A percentile compares a stretch with the other conserved stretches of the same genome.
Evolutionary conservation across 2,888 invertebrate species (phyloP).

Genomic region (Kuschelorhynchus macadamiae): DNA sequence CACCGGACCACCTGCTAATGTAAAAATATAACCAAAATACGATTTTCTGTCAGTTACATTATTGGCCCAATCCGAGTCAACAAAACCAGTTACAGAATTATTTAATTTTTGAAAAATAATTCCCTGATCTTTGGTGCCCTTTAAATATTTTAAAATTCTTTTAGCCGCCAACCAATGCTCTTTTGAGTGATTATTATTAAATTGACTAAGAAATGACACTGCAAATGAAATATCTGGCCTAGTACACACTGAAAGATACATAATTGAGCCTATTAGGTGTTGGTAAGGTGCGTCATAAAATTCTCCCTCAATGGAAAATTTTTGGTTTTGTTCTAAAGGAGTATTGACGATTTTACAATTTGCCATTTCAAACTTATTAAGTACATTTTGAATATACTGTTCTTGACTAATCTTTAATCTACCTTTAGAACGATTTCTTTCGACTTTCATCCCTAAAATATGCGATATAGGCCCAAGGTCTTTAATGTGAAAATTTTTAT

Average conservation of each 20-base stretch:
- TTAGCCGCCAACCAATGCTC: constrained; percentile 57
- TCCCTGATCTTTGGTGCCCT: constrained; percentile 46
- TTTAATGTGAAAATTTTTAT: no score
- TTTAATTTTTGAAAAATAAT: constrained; percentile 43
- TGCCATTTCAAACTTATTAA: no score
- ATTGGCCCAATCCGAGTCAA: constrained; percentile 56
- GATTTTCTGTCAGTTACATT: constrained; percentile 44
- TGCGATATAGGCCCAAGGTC: no score
- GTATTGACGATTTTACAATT: background rate
- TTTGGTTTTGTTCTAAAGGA: constrained; percentile 2
- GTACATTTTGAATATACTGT: background rate
- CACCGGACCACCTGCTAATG: background rate
- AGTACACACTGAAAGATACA: constrained; percentile 36
- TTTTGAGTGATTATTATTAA: constrained; percentile 36
- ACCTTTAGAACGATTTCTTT: no score
- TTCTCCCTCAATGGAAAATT: background rate
- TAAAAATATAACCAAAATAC: background rate
- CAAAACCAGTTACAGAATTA: constrained; percentile 52
- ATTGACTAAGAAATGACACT: constrained; percentile 44
- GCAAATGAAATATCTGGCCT: constrained; percentile 43
- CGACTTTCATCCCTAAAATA: no score
- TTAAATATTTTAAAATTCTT: constrained; percentile 56
- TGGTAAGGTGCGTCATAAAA: no score
- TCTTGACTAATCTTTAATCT: constrained; percentile 2
- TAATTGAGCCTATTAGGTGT: constrained; percentile 17